Percentiles rank a stretch among this genome's conserved stretches.
Evolutionary conservation across 1,140 invertebrate genomes (phyloP).

Genomic region (Brachystomella parvula): DNA sequence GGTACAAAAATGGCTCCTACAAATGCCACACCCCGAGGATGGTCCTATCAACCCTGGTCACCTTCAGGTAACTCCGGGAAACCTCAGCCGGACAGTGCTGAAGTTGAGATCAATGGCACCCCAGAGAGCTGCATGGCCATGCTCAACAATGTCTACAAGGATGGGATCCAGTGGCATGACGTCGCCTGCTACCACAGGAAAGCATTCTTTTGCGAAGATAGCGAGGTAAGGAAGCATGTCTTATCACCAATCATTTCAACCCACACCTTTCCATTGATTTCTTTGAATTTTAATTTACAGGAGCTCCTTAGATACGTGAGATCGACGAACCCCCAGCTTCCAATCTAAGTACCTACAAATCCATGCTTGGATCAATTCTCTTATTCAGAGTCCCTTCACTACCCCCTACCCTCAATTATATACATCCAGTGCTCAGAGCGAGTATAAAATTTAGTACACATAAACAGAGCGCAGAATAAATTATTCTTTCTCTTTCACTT

Average conservation of each 20-base stretch:
- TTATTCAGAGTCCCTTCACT: neutral
- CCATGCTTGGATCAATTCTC: neutral
- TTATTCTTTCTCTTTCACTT: neutral
- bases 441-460: too few species aligned
- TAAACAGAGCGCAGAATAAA: too few species aligned
- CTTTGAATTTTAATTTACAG: too few species aligned
- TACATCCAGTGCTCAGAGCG: too few species aligned
- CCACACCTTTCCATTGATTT: too few species aligned
- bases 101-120: conserved; percentile 82
- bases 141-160: conserved; percentile 83
- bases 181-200: conserved; percentile 77
- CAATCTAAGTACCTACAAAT: conserved; percentile 9
- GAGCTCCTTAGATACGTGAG: conserved; percentile 74
- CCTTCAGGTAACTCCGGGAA: conserved; percentile 79
- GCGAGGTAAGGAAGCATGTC: too few species aligned
- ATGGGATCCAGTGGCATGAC: conserved; percentile 85
- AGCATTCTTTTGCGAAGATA: conserved; percentile 81
- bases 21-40: conserved; percentile 46
- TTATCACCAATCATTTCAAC: too few species aligned
- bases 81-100: conserved; percentile 80
- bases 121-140: conserved; percentile 75
- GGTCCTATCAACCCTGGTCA: conserved; percentile 57
- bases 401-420: too few species aligned
- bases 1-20: conserved; percentile 79
- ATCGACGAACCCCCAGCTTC: conserved; percentile 40